Percentiles rank a stretch among this genome's conserved stretches.
Conservation (phyloP, 2,888 invertebrate genomes). For the Caenorhabditis becei region DNA sequence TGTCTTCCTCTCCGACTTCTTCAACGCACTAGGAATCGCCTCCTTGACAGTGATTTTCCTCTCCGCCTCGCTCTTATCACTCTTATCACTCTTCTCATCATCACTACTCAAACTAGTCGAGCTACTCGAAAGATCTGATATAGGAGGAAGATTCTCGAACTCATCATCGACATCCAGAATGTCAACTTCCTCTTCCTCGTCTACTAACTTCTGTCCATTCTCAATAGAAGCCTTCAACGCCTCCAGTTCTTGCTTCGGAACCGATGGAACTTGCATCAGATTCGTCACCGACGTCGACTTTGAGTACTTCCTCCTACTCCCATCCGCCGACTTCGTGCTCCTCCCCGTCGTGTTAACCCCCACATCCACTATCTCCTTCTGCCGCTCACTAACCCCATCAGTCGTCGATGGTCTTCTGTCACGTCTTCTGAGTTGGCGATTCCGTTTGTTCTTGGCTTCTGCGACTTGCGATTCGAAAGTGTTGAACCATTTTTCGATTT, state of each 20-base stretch:
- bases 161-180: constrained; percentile 60
- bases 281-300: constrained; percentile 58
- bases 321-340: constrained; percentile 38
- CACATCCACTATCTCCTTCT: constrained; percentile 45
- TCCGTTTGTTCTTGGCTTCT: constrained; percentile 45
- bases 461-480: constrained; percentile 63
- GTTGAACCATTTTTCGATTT: constrained; percentile 45
- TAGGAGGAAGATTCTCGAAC: constrained; percentile 66
- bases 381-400: constrained; percentile 21
- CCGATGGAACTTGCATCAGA: constrained; percentile 28
- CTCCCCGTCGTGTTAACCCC: constrained; percentile 61
- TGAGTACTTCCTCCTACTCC: constrained; percentile 33
- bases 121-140: constrained; percentile 60
- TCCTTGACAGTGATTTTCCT: constrained; percentile 49
- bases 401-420: constrained; percentile 42
- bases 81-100: constrained; percentile 10
- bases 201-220: constrained; percentile 21
- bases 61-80: constrained; percentile 33
- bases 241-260: constrained; percentile 28
- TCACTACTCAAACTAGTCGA: constrained; percentile 2
- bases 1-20: constrained; percentile 8
- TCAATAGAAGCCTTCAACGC: constrained; percentile 36
- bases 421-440: constrained; percentile 26
- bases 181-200: constrained; percentile 29
- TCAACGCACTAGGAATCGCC: constrained; percentile 2